Evolutionary conservation across 92 coral and sea anemone species (phyloP), one percentile per base, ranked within the genome.

Genomic region (Desmophyllum pertusum): DNA sequence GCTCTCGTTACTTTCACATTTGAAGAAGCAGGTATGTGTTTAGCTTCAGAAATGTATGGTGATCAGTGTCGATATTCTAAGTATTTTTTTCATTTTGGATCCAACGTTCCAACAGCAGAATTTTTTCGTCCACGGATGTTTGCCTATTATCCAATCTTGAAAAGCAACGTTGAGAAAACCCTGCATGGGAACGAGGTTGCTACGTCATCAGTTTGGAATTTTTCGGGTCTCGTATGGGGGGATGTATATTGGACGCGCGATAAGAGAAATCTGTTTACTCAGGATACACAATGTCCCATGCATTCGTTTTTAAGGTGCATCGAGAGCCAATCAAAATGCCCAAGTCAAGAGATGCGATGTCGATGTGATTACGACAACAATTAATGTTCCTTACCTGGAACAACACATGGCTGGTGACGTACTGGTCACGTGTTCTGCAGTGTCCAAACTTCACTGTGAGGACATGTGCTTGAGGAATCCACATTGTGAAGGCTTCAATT

Each of bases 381-480:
- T 71, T 1, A 43, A 71, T 27, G 76, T 71, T 41, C 76, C 76
- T n/a, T 71, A 7, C 17, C 37, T 43, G 52, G 76, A 71, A 35
- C n/a, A 27, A 71, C 52, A n/a, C 0, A 5, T 41, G 19, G n/a
- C 33, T 25, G 76, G 76, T 25, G 55, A 71, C 33, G 36, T 71
- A 8, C 2, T 71, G 76, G 36, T 42, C 36, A 71, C 55, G 36
- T 71, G 19, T n/a, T 15, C 51, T 0, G 76, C n/a, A 23, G 35
- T 71, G 19, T 40, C 76, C 76, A 71, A 71, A 55, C 76, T 71
- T 10, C 76, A 71, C 9, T 42, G 57, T 18, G 76, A 71, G 9
- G 76, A 71, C 52, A 5, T 71, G 38, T 71, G 76, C 6, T 7
- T 71, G 55, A 71, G 76, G 21, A 40, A 41, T 41, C 55, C 55